These are phyloP conservation scores for Nasonia giraulti DNA, from an alignment of 1,140 invertebrate genomes.

Conservation along the genomic window DNA sequence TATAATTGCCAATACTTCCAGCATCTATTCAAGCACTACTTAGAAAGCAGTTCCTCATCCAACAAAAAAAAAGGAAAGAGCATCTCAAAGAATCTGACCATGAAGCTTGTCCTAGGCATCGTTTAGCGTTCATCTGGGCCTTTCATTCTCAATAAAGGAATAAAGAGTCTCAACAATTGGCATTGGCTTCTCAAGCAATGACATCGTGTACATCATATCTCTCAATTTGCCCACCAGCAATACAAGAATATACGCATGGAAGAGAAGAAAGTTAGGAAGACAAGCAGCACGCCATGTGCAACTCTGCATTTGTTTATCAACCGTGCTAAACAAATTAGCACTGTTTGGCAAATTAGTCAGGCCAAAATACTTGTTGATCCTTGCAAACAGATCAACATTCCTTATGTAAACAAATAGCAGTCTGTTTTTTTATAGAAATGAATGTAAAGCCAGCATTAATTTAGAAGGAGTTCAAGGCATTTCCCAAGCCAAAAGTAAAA, in stretches of 20 bases:
- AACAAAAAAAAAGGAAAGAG: conserved; percentile 4
- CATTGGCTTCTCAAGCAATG: neutral
- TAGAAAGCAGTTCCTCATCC: conserved; percentile 2
- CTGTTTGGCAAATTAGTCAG: too few species aligned
- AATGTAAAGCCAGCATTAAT: neutral
- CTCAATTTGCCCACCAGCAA: neutral
- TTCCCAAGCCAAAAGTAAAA: neutral
- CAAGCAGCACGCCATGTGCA: too few species aligned
- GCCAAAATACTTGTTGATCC: too few species aligned
- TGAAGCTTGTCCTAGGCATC: conserved; percentile 38
- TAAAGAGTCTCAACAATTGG: conserved; percentile 29
- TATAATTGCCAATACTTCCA: conserved; percentile 8
- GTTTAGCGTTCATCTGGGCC: conserved; percentile 11
- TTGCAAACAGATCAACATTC: neutral
- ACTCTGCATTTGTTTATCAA: too few species aligned
- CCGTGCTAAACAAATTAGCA: neutral
- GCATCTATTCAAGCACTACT: conserved; percentile 25
- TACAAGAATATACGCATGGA: too few species aligned
- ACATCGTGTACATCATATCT: neutral
- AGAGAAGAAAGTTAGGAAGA: too few species aligned
- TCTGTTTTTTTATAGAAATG: neutral
- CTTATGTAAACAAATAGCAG: neutral
- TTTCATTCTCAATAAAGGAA: conserved; percentile 44
- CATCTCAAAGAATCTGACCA: conserved; percentile 29
- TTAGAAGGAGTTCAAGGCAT: neutral